Evolutionary conservation across 2,797 vertebrate genomes (phyloP).

Genomic region (Leucoraja ocellata): DNA sequence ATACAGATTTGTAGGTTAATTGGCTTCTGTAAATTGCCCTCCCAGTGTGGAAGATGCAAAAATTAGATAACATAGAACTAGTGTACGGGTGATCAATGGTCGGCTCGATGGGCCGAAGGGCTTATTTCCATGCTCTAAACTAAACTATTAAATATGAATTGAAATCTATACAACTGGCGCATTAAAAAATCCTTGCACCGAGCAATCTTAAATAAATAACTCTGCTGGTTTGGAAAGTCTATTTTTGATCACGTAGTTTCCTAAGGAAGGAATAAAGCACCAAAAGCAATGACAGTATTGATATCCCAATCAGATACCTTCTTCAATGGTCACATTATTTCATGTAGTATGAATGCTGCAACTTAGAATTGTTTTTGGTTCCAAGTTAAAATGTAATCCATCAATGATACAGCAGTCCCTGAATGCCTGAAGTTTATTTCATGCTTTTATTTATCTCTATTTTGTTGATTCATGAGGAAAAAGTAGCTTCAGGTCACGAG

Average conservation of each 20-base stretch:
- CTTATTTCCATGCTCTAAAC: too few relatives aligned
- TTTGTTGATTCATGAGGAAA: constrained; percentile 26
- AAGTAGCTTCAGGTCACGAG: not conserved
- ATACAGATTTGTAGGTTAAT: too few relatives aligned
- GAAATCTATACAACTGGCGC: not conserved
- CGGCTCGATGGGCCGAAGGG: too few relatives aligned
- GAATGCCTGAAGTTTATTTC: not conserved
- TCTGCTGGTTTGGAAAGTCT: not conserved
- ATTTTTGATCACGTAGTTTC: not conserved
- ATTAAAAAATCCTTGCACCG: not conserved
- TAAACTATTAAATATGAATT: not conserved
- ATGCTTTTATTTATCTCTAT: not conserved
- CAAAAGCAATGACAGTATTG: not conserved
- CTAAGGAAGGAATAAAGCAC: constrained; percentile 1
- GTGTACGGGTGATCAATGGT: too few relatives aligned
- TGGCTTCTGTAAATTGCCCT: too few relatives aligned
- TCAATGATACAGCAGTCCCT: not conserved
- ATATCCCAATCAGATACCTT: not conserved
- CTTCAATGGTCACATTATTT: not conserved
- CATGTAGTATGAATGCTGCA: too few relatives aligned
- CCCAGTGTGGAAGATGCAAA: too few relatives aligned
- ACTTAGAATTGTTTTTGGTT: not conserved
- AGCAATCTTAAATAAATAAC: not conserved
- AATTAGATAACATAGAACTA: too few relatives aligned
- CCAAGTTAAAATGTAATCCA: not conserved